phyloP scores from a whole-genome alignment of 2,113 vertebrate species.

The Aphelocoma coerulescens region DNA sequence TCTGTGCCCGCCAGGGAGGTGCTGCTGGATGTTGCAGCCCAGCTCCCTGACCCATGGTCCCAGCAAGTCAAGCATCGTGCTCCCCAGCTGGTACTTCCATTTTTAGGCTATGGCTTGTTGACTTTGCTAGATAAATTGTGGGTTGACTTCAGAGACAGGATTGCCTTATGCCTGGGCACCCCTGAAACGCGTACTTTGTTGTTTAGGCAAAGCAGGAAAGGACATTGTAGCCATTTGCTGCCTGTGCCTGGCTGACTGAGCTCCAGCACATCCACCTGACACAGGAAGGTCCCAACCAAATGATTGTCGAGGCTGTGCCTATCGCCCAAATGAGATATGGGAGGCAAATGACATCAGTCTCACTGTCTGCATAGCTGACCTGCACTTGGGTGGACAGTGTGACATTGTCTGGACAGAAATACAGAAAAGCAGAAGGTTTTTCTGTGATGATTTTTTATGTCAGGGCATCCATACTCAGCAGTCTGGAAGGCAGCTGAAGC shows the following conservation, averaged over 20 bases:
- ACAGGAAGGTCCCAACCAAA: not conserved
- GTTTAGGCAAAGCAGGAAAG: not conserved
- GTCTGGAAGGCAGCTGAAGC: not conserved
- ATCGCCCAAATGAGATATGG: not conserved
- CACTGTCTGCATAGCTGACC: not conserved
- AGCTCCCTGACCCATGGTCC: not conserved
- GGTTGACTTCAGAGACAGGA: not conserved
- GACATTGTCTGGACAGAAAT: not conserved
- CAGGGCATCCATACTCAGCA: not conserved
- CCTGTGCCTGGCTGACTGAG: not conserved
- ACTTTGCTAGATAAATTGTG: not conserved
- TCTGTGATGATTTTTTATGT: not conserved
- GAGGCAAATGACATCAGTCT: not conserved
- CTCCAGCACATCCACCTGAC: not conserved
- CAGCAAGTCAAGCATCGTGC: not conserved
- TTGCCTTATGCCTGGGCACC: not conserved
- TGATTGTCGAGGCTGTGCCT: not conserved
- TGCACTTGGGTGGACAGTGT: not conserved
- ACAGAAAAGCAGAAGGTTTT: not conserved
- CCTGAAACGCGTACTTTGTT: not conserved
- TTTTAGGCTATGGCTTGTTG: not conserved
- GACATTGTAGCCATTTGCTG: not conserved
- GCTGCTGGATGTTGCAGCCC: not conserved
- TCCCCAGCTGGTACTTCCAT: not conserved
- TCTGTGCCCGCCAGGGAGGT: accelerated